Evolutionary conservation across 2,888 invertebrate species (phyloP), one percentile per base, ranked within the genome.

Genomic region (Acrocera orbiculus): DNA sequence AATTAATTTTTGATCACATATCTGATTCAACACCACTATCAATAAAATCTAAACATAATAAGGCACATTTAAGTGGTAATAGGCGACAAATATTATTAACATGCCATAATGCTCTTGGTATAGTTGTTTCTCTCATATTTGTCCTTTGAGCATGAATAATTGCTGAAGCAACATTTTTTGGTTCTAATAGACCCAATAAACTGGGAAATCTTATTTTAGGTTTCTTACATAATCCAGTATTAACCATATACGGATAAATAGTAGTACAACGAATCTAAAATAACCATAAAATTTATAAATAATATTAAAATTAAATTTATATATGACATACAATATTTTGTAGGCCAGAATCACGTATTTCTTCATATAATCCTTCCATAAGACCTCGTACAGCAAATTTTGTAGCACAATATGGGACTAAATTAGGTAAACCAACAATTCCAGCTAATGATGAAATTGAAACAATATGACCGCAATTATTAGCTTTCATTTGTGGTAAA

Each of bases 201-300:
- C 63, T 65, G 1, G 76, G 72, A 55, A 78, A 82, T 52, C 74
- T 74, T 44, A 79, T 73, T 52, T 66, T 70, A 1, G 80, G 79
- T 44, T 72, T 73, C 53, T 80, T 78, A 52, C 82, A 79, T 9
- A 89, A 64, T 0, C 85, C 86, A 0, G 87, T 89, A 54, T 83
- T 76, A 13, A 86, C 81, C 62, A 89, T 85, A 58, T 78, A 86
- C 0, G 92, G 90, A 52, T 72, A 89, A 39, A 92, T 72, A 1
- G 75, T 73, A 1, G 92, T 90, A 36, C 80, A 66, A 46, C 77
- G 72, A 29, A 93, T 71, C 64, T 72, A 53, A 35, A 52, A 43
- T 10, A 29, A 32, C 6, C 16, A 9, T 9, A 29, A 29, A 29
- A 10, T 19, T 23, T 16, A 22, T 4, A 14, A 25, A 24, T 14